phyloP scores from a whole-genome alignment of 2,797 vertebrate genomes.

The Rhadinocentrus ornatus region DNA sequence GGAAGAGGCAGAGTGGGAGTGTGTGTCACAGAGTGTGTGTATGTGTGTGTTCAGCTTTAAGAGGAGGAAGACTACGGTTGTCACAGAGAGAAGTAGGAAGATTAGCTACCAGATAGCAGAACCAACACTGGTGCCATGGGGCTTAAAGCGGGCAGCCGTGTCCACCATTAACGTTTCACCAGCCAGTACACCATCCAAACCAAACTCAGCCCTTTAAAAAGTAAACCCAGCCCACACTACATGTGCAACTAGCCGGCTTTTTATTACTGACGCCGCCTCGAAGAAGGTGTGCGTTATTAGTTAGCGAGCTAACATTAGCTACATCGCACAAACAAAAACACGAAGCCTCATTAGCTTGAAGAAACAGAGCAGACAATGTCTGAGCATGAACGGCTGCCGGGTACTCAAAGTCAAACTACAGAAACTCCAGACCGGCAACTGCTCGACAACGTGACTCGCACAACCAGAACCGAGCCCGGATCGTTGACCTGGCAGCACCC shows the following conservation, averaged over 20 bases:
- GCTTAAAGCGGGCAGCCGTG: conserved; percentile 68
- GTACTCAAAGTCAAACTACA: conserved; percentile 33
- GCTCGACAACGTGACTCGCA: conserved; percentile 46
- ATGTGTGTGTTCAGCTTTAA: conserved; percentile 85
- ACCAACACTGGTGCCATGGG: conserved; percentile 80
- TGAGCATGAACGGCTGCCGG: not conserved
- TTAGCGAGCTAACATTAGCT: conserved; percentile 78
- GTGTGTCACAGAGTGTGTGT: conserved; percentile 37
- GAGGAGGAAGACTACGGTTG: conserved; percentile 85
- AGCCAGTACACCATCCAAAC: conserved; percentile 46
- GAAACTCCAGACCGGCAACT: conserved; percentile 25
- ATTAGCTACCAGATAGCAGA: conserved; percentile 89
- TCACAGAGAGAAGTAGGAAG: conserved; percentile 84
- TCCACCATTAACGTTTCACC: conserved; percentile 67
- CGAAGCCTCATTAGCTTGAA: conserved; percentile 41
- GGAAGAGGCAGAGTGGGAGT: conserved; percentile 43
- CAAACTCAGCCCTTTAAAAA: conserved; percentile 71
- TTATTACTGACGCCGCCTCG: conserved; percentile 70
- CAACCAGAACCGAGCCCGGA: conserved; percentile 74
- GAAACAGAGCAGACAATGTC: not conserved
- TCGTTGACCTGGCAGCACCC: conserved; percentile 54
- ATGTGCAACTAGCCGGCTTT: conserved; percentile 77
- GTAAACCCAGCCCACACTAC: conserved; percentile 75
- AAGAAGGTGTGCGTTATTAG: conserved; percentile 66
- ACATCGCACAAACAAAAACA: conserved; percentile 75